Evolutionary conservation across 2,888 invertebrate species (phyloP).

Genomic region (Portevinia maculata): DNA sequence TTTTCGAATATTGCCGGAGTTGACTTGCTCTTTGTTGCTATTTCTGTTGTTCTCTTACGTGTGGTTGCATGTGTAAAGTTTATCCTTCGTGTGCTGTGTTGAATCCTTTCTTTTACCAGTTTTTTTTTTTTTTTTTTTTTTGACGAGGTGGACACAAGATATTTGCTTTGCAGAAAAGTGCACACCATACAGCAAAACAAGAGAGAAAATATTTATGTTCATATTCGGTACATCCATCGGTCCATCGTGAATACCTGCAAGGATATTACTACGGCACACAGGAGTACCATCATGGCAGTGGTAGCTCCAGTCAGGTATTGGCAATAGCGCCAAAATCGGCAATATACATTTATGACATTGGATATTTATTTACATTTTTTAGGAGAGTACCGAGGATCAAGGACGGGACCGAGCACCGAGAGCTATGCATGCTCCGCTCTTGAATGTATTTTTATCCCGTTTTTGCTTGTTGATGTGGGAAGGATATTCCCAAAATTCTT

Average conservation of each 20-base stretch:
- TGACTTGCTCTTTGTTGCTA: slow-evolving; percentile 14
- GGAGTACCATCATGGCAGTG: neutral
- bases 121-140: neutral
- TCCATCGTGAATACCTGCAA: slow-evolving; percentile 53
- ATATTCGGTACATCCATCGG: slow-evolving; percentile 51
- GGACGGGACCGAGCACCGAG: too few relatives aligned
- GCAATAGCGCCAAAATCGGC: slow-evolving; percentile 31
- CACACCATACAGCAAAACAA: slow-evolving; percentile 17
- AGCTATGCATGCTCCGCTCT: too few relatives aligned
- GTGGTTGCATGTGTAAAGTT: slow-evolving; percentile 31
- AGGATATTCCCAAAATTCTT: slow-evolving; percentile 37
- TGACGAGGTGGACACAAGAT: neutral
- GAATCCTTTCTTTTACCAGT: slow-evolving; percentile 21
- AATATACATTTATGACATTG: slow-evolving; percentile 42
- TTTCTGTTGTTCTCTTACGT: slow-evolving; percentile 22
- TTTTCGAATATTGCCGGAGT: slow-evolving; percentile 40
- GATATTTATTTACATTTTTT: slow-evolving; percentile 32
- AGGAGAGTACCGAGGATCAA: too few relatives aligned
- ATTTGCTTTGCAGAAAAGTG: neutral
- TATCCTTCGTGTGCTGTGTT: slow-evolving; percentile 32
- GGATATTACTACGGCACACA: slow-evolving; percentile 39
- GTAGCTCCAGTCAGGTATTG: slow-evolving; percentile 30
- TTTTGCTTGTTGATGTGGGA: neutral
- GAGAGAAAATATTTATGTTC: slow-evolving; percentile 51
- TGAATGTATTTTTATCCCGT: neutral